A percentile compares a stretch with the other conserved stretches of the same genome.
Conservation (phyloP, 2,888 invertebrate species). For the Philonicus albiceps region DNA sequence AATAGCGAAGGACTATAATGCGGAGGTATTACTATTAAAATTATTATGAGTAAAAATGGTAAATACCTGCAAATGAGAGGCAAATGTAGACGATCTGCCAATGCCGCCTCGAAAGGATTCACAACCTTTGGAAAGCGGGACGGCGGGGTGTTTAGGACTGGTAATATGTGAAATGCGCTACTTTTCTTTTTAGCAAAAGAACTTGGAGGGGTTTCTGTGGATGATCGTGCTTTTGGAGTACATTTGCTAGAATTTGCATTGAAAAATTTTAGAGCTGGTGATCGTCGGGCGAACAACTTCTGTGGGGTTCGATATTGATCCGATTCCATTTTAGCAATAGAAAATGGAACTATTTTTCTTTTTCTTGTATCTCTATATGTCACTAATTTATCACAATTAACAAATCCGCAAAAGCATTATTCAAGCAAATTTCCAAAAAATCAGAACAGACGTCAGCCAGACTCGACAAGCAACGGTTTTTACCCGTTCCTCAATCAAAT, state of each 20-base stretch:
- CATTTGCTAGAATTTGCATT: background rate
- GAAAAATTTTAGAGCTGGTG: slow-evolving; percentile 20
- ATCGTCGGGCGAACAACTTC: slow-evolving; percentile 15
- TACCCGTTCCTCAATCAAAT: background rate
- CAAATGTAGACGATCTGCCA: slow-evolving; percentile 69
- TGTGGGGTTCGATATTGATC: slow-evolving; percentile 41
- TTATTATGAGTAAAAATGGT: background rate
- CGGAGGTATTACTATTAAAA: background rate
- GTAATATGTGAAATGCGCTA: slow-evolving; percentile 52
- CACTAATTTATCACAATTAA: background rate
- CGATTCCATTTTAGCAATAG: slow-evolving; percentile 8
- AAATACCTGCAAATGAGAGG: slow-evolving; percentile 72
- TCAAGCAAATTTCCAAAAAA: background rate
- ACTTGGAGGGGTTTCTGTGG: slow-evolving; percentile 31
- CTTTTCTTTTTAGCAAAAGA: background rate
- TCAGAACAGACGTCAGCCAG: background rate
- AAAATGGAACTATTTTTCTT: background rate
- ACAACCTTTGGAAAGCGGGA: slow-evolving; percentile 66
- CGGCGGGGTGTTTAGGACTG: slow-evolving; percentile 65
- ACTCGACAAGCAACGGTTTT: slow-evolving; percentile 5
- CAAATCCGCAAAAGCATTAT: background rate
- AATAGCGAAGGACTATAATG: slow-evolving; percentile 60
- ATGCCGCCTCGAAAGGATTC: slow-evolving; percentile 71
- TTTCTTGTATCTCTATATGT: background rate
- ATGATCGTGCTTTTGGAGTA: slow-evolving; percentile 11